Base-by-base conservation (phyloP, 2,797 vertebrate species). In the Momotus momota region DNA sequence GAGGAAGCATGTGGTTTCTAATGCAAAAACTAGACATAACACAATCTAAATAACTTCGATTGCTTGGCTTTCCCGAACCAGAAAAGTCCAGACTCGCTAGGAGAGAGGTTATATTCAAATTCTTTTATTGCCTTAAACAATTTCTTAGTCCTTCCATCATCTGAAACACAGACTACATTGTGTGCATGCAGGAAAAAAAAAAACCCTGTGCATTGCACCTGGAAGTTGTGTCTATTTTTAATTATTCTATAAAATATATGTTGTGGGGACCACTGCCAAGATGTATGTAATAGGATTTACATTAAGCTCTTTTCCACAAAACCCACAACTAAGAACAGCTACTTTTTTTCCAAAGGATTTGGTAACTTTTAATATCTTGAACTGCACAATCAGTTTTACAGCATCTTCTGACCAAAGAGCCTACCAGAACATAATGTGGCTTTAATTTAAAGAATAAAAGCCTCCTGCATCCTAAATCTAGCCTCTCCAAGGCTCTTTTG, bases 1-100 rank as follows among this genome's bases (percentile, higher is more conserved):
- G 41, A 79, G 14, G 29, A 81, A 88, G 38, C 40, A 66, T 79
- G 81, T 31, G 27, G 51, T 70, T 93, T n/a, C 2, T 33, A 66
- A 66, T 14, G 73, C 27, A 90, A 62, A 86, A 79, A 81, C 73
- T 2, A 94, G 95, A 96, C 88, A 95, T 67, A 96, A 93, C 81
- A 84, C 51, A 88, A 87, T 5, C 17, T 74, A 80, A 88, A 88
- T 38, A 90, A 73, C 27, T 92, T 81, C 25, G 55, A 86, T 5
- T 92, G 83, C 51, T 40, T 70, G 33, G 19, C 46, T 82, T 81
- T 79, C 35, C 73, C 58, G 25, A 86, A 64, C 7, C 15, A 90
- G 26, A 4, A 18, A 54, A 84, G 54, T 48, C 52, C 54, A 84
- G n/a, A 69, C 48, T 75, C 55, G 15, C 54, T 64, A 82, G 22